phyloP scores from a whole-genome alignment of 2,113 vertebrate species.

The Crypturellus undulatus region DNA sequence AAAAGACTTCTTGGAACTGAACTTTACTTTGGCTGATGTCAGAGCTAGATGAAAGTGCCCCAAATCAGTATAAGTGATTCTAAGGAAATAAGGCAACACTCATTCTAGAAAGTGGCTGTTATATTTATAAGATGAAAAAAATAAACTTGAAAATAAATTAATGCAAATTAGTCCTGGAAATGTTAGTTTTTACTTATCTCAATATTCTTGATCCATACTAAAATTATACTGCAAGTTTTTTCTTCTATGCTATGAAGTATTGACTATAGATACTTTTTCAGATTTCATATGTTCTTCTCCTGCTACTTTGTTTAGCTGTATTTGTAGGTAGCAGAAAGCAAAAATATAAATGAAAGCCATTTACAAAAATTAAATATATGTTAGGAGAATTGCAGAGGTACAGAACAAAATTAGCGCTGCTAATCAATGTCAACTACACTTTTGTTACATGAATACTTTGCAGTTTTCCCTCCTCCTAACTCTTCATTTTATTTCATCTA shows the following conservation, averaged over 20 bases:
- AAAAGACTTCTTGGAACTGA: background rate
- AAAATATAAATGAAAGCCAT: background rate
- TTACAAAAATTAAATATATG: background rate
- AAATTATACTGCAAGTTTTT: background rate
- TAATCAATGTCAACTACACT: background rate
- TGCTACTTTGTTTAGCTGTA: background rate
- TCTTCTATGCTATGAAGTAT: background rate
- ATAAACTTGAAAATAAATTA: background rate
- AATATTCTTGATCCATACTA: background rate
- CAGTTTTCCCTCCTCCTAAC: slow-evolving; percentile 42
- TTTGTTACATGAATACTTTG: background rate
- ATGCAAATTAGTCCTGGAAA: background rate
- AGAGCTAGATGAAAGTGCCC: background rate
- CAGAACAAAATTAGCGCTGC: background rate
- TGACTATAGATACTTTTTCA: background rate
- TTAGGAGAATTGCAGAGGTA: background rate
- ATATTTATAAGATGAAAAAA: background rate
- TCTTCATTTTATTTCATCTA: slow-evolving; percentile 63
- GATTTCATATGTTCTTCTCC: background rate
- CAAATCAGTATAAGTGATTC: background rate
- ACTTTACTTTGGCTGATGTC: background rate
- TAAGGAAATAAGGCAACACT: background rate
- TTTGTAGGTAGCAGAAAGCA: background rate
- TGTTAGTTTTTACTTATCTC: background rate
- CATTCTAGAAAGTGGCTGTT: background rate